Evolutionary conservation across 2,888 invertebrate species (phyloP), one percentile per base, ranked within the genome.

Genomic region (Protophormia terraenovae): DNA sequence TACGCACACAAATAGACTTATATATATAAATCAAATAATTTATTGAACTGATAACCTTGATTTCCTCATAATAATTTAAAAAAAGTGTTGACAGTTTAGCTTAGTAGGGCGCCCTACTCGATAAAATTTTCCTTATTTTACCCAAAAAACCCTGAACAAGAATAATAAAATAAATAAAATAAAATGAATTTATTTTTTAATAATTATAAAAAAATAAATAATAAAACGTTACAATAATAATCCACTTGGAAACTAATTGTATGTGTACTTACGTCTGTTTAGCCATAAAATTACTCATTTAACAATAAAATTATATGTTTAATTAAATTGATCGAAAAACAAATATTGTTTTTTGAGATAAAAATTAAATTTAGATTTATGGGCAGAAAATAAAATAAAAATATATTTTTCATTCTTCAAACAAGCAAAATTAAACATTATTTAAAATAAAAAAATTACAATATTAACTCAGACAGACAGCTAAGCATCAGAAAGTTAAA

Each of bases 31-130:
- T 14, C 27, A 47, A 67, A 7, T 27, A 29, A 45, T 62, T 38
- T 10, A 67, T 32, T 67, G 66, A 19, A 12, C 14, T 67, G 67
- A 32, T 27, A 6, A 32, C 64, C 76, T 66, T 66, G 38, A 64
- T 27, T 53, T 29, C 7, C 19, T 62, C 29, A 64, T 50, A 27
- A 45, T n/a, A 32, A 29, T 76, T 41, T 53, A n/a, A 35, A n/a
- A n/a, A 27, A 66, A 50, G 64, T 53, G 76, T 53, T 66, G 76
- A 53, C 38, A 66, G 53, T 66, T 53, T 24, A 38, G 10, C 38
- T n/a, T 55, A 29, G 41, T 41, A 27, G 76, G 27, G 53, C n/a
- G 27, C n/a, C 60, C n/a, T 45, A 32, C 58, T 72, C 58, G 27
- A 16, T n/a, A n/a, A n/a, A 72, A 29, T 29, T 72, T 35, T 19